These are phyloP conservation scores for Erythrolamprus reginae DNA, from an alignment of 2,113 vertebrate species.

Conservation along the genomic window DNA sequence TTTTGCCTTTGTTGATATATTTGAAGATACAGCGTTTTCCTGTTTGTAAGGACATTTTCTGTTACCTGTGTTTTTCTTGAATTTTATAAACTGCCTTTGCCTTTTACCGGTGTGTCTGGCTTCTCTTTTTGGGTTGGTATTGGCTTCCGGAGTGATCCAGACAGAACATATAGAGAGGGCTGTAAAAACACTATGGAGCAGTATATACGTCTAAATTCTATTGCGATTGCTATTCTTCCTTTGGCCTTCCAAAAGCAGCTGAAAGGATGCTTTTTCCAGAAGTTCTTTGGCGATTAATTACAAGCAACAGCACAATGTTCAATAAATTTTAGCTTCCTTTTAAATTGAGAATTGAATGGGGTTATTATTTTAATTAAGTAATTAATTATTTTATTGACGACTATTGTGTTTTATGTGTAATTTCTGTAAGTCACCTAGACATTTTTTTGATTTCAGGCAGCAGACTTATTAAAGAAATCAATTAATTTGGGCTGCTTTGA, in stretches of 20 bases:
- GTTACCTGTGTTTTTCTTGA: too few relatives aligned
- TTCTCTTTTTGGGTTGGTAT: too few relatives aligned
- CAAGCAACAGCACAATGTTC: neutral
- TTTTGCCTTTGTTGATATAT: too few relatives aligned
- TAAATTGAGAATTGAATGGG: neutral
- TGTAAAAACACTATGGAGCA: too few relatives aligned
- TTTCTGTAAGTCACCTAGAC: neutral
- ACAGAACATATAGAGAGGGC: too few relatives aligned
- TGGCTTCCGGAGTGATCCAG: too few relatives aligned
- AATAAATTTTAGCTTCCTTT: neutral
- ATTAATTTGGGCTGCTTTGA: neutral
- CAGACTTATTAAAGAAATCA: neutral
- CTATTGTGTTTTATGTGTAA: neutral
- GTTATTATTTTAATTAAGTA: neutral
- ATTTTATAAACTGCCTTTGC: too few relatives aligned
- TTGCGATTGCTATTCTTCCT: too few relatives aligned
- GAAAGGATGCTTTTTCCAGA: neutral
- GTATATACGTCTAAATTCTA: too few relatives aligned
- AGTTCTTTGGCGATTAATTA: neutral
- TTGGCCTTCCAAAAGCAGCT: neutral
- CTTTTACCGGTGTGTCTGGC: too few relatives aligned
- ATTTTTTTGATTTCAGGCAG: neutral
- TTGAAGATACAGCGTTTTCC: too few relatives aligned
- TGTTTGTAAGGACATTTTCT: too few relatives aligned
- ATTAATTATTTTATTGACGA: neutral